These are phyloP conservation scores for Trichoplusia ni DNA, from an alignment of 1,140 invertebrate species.

Conservation along the genomic window DNA sequence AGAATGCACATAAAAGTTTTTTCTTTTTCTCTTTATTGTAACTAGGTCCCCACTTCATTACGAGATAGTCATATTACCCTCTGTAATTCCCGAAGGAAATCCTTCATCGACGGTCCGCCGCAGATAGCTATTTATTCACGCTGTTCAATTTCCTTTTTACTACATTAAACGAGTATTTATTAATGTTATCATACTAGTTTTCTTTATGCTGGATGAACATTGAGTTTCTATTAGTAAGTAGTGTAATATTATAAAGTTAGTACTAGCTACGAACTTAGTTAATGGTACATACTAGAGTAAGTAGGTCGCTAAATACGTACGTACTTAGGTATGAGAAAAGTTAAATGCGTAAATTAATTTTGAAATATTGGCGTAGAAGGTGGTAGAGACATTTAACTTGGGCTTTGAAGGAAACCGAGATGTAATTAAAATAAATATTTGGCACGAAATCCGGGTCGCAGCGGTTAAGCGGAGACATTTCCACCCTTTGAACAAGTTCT, in stretches of 20 bases:
- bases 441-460: conserved; percentile 70
- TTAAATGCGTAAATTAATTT: conserved; percentile 48
- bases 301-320: not conserved
- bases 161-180: conserved; percentile 24
- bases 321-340: conserved; percentile 1
- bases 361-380: conserved; percentile 50
- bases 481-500: conserved; percentile 76
- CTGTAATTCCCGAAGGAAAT: conserved; percentile 45
- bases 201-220: conserved; percentile 11
- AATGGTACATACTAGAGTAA: too few relatives aligned
- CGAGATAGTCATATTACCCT: conserved; percentile 45
- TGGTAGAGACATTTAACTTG: conserved; percentile 60
- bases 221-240: too few relatives aligned
- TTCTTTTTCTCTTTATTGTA: conserved; percentile 40
- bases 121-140: conserved; percentile 30
- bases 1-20: conserved; percentile 26
- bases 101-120: conserved; percentile 40
- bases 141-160: conserved; percentile 11
- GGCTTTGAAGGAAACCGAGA: conserved; percentile 60
- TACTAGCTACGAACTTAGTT: too few relatives aligned
- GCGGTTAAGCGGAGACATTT: conserved; percentile 74
- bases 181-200: conserved; percentile 2
- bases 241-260: too few relatives aligned
- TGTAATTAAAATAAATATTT: conserved; percentile 81
- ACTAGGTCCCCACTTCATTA: conserved; percentile 50